Evolutionary conservation across 2,797 vertebrate species (phyloP).

Genomic region (Urophycis tenuis): DNA sequence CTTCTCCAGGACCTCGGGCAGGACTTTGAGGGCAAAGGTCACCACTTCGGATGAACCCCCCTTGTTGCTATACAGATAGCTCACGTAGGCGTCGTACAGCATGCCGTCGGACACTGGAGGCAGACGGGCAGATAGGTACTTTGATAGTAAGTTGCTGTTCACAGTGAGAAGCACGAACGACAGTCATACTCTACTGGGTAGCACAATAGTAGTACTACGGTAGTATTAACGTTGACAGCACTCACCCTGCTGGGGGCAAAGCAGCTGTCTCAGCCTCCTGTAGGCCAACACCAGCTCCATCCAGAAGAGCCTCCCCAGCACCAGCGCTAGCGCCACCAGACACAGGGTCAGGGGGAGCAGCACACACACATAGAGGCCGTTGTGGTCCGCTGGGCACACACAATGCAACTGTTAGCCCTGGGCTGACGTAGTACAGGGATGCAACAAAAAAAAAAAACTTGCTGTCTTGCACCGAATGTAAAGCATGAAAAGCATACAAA

Average conservation of each 20-base stretch:
- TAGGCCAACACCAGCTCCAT: constrained; percentile 56
- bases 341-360: constrained; percentile 23
- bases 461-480: too few species aligned
- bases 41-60: not conserved
- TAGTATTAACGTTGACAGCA: not conserved
- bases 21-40: constrained; percentile 50
- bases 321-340: constrained; percentile 8
- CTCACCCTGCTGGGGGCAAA: constrained; percentile 38
- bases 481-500: not conserved
- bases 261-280: constrained; percentile 43
- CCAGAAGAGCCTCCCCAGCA: constrained; percentile 31
- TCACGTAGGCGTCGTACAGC: constrained; percentile 70
- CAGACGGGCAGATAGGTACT: not conserved
- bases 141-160: too few species aligned
- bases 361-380: constrained; percentile 20
- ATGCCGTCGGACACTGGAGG: constrained; percentile 56
- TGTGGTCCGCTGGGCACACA: constrained; percentile 46
- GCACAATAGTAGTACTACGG: not conserved
- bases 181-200: too few species aligned
- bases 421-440: too few species aligned
- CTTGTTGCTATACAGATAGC: constrained; percentile 33
- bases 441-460: too few species aligned
- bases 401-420: not conserved
- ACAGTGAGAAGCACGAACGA: too few species aligned
- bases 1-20: constrained; percentile 63